Evolutionary conservation across 2,797 vertebrate species (phyloP).

Genomic region (Valencia hispanica): DNA sequence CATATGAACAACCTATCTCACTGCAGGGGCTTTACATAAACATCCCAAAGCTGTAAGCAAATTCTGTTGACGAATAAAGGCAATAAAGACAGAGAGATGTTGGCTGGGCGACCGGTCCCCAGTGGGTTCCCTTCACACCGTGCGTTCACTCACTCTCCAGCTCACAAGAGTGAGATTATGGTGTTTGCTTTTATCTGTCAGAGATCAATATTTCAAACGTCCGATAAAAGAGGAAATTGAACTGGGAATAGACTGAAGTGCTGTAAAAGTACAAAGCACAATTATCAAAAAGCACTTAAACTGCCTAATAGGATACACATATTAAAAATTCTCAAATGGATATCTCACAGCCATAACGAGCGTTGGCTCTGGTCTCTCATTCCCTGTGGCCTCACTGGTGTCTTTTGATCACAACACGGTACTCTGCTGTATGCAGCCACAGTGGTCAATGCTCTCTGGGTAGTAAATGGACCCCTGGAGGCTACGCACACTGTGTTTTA

Average conservation of each 20-base stretch:
- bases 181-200: slow-evolving; percentile 99
- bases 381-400: slow-evolving; percentile 56
- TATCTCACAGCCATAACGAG: slow-evolving; percentile 93
- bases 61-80: slow-evolving; percentile 95
- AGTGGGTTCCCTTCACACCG: slow-evolving; percentile 81
- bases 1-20: slow-evolving; percentile 89
- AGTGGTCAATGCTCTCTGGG: slow-evolving; percentile 87
- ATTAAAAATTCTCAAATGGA: slow-evolving; percentile 99
- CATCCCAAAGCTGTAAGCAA: slow-evolving; percentile 95
- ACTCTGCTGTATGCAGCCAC: slow-evolving; percentile 80
- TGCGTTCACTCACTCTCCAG: slow-evolving; percentile 84
- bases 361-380: slow-evolving; percentile 79
- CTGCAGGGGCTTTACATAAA: slow-evolving; percentile 91
- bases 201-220: slow-evolving; percentile 99
- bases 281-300: slow-evolving; percentile 99
- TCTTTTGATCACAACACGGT: slow-evolving; percentile 90
- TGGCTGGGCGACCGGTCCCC: slow-evolving; percentile 88
- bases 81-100: slow-evolving; percentile 93
- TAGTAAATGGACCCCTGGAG: slow-evolving; percentile 88
- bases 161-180: slow-evolving; percentile 96
- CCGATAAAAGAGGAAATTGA: slow-evolving; percentile 99
- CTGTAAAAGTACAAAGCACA: slow-evolving; percentile 99
- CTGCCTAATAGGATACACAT: slow-evolving; percentile 99
- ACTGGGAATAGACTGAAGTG: slow-evolving; percentile 99
- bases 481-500: slow-evolving; percentile 82